phyloP scores from a whole-genome alignment of 2,113 vertebrate species.

The Illadopsis cleaveri region DNA sequence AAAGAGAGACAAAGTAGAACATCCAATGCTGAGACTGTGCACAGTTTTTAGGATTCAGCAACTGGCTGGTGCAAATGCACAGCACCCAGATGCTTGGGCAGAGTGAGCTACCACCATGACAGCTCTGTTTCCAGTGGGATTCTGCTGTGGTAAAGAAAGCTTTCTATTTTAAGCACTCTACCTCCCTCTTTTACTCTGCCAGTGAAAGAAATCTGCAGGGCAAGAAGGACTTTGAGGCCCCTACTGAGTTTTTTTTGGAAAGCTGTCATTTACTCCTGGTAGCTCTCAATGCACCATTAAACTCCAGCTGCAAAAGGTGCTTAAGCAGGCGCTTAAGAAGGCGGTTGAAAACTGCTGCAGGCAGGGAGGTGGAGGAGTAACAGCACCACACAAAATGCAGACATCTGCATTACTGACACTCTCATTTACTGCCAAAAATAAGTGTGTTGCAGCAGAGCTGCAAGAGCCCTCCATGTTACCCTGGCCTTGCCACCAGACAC shows the following conservation, averaged over 20 bases:
- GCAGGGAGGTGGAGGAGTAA: neutral
- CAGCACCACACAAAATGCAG: neutral
- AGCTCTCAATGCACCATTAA: neutral
- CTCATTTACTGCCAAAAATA: neutral
- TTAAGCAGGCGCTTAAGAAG: accelerated
- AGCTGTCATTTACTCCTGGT: neutral
- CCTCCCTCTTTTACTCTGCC: neutral
- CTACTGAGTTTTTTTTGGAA: neutral
- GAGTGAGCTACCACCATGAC: neutral
- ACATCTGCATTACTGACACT: neutral
- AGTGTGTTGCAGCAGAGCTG: neutral
- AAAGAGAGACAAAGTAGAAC: neutral
- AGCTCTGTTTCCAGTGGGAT: neutral
- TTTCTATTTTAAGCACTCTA: neutral
- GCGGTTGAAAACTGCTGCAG: neutral
- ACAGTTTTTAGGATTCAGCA: neutral
- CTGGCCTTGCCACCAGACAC: neutral
- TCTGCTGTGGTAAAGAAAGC: neutral
- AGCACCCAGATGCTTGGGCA: neutral
- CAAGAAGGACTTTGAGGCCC: neutral
- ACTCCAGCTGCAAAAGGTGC: neutral
- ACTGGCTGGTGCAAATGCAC: neutral
- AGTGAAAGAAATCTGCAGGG: neutral
- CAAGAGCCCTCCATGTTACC: neutral
- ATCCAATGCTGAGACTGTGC: accelerated